Base-by-base conservation (phyloP, 2,797 vertebrate genomes). In the Peromyscus melanophrys region DNA sequence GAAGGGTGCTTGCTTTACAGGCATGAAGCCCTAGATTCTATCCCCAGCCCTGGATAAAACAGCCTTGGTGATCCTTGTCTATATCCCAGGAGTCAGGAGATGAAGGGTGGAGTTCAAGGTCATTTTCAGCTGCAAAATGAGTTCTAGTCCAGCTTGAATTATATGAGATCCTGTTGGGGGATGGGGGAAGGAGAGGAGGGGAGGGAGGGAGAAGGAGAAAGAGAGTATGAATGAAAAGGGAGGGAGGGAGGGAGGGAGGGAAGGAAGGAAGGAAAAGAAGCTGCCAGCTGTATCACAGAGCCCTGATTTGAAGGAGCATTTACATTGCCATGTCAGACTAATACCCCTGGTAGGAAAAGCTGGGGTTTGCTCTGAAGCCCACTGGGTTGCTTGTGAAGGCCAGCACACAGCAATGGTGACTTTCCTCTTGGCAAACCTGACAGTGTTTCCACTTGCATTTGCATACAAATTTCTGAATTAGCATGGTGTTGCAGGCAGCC, bases 351-450 rank as follows among this genome's bases (percentile, higher is more conserved):
- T 92, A 94, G 87, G 9, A 67, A 82, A 37, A 93, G 65, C 73
- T 40, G 31, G 71, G 40, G 61, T 75, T 55, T 89, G 90, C 77
- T 80, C 92, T 87, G 82, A 83, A 81, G 11, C 76, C 73, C 1
- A 6, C 46, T 21, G 52, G 46, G 46, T 25, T 89, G 57, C 80
- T 84, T 93, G 46, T 87, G 6, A 55, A 94, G 85, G 37, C 29
- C 77, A 55, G 14, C 73, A 67, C 55, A 37, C 0, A 95, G 77
- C 92, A 96, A 75, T 97, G 82, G 82, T 2, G 40, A 85, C 61
- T 96, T 97, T 96, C 61, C 86, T 96, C 97, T 98, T 97, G 95
- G 89, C 84, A 83, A 89, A 94, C 77, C 77, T 96, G 92, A 95
- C 34, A 96, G 23, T 31, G 37, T 90, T 90, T 95, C 75, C 65